These are phyloP conservation scores for Serilophus lunatus DNA, from an alignment of 2,113 vertebrate species.

Conservation along the genomic window DNA sequence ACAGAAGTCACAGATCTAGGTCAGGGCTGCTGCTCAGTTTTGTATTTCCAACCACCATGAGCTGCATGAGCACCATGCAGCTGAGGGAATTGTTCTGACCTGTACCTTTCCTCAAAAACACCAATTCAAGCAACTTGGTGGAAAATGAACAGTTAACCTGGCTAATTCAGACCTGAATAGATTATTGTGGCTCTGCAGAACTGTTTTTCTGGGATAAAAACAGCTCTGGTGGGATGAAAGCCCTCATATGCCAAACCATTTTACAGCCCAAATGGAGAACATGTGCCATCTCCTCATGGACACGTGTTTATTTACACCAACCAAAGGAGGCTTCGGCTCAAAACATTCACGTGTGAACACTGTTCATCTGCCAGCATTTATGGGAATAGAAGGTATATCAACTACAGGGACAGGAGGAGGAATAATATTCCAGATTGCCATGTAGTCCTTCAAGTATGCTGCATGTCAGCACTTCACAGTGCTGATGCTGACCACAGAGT, in stretches of 20 bases:
- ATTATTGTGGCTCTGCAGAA: not conserved
- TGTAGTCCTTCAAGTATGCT: not conserved
- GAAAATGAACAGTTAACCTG: not conserved
- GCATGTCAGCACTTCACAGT: not conserved
- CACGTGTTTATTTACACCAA: not conserved
- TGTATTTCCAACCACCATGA: not conserved
- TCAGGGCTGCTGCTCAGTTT: not conserved
- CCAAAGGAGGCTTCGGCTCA: not conserved
- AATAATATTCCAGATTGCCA: not conserved
- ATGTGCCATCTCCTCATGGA: not conserved
- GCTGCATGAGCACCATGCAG: too few species aligned
- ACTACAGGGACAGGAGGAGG: not conserved
- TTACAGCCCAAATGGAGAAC: not conserved
- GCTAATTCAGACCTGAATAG: not conserved
- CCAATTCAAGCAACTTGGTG: not conserved
- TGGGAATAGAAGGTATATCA: not conserved
- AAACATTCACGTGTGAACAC: not conserved
- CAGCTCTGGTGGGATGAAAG: not conserved
- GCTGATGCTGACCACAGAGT: not conserved
- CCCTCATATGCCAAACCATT: not conserved
- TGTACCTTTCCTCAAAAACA: not conserved
- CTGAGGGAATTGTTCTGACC: not conserved
- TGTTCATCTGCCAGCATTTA: not conserved
- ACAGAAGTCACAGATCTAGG: accelerated
- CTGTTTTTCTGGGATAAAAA: not conserved